Percentiles rank a stretch among this genome's conserved stretches.
phyloP scores from a whole-genome alignment of 1,140 invertebrate species.

The Lordiphosa mommai region DNA sequence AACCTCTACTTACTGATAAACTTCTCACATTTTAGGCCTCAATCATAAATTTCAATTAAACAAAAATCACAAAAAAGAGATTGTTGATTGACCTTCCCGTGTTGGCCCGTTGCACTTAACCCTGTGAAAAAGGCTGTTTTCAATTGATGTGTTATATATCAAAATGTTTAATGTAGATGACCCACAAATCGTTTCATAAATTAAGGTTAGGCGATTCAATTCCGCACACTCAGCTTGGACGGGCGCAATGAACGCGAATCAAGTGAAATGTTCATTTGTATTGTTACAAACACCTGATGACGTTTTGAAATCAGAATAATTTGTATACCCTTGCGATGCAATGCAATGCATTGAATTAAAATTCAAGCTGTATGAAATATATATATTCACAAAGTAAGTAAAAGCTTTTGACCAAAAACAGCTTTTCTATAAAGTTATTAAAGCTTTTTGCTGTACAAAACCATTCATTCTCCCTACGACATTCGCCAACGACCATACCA shows the following conservation, averaged over 20 bases:
- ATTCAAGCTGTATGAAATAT: no score
- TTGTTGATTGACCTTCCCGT: constrained; percentile 65
- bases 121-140: constrained; percentile 63
- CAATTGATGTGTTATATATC: constrained; percentile 12
- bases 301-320: constrained; percentile 22
- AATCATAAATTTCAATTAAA: constrained; percentile 36
- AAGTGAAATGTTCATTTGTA: constrained; percentile 20
- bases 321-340: no score
- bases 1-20: constrained; percentile 12
- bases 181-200: constrained; percentile 66
- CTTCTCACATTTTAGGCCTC: constrained; percentile 1
- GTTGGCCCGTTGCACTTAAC: constrained; percentile 56
- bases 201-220: constrained; percentile 66
- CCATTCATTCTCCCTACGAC: not conserved
- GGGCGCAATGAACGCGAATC: constrained; percentile 15
- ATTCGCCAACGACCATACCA: constrained; percentile 66
- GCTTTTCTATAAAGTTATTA: no score
- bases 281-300: constrained; percentile 30
- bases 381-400: no score
- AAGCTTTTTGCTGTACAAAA: not conserved
- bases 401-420: no score
- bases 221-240: constrained; percentile 53
- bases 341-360: no score
- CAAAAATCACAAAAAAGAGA: constrained; percentile 48
- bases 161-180: constrained; percentile 49